phyloP scores from a whole-genome alignment of 2,888 invertebrate species.

The Pocota personata region DNA sequence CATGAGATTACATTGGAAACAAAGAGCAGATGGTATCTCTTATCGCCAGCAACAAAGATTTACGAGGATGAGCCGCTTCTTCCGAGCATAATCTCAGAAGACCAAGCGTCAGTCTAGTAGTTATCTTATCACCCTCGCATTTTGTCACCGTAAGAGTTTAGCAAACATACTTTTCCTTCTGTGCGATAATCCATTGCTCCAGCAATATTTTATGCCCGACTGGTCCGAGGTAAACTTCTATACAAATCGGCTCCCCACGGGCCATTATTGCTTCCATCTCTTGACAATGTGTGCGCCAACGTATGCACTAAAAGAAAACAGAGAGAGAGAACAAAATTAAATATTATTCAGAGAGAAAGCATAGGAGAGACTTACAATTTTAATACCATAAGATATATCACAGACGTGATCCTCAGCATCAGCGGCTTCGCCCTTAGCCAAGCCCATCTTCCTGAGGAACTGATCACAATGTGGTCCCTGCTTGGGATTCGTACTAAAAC shows the following conservation, averaged over 20 bases:
- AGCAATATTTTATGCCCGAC: conserved; percentile 81
- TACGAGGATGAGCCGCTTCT: background rate
- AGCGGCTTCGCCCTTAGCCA: conserved; percentile 80
- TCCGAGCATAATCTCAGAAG: background rate
- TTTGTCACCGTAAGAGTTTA: background rate
- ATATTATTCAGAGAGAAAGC: background rate
- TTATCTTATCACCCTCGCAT: background rate
- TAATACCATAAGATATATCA: conserved; percentile 83
- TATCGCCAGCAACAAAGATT: background rate
- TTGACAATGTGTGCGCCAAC: conserved; percentile 82
- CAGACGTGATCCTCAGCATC: conserved; percentile 83
- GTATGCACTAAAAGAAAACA: conserved; percentile 79
- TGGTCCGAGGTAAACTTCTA: conserved; percentile 82
- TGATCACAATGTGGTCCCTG: conserved; percentile 83
- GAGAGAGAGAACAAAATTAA: conserved; percentile 3
- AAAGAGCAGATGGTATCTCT: background rate
- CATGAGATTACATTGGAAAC: background rate
- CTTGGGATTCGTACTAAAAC: conserved; percentile 77
- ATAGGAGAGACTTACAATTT: conserved; percentile 79
- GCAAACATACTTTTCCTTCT: conserved; percentile 79
- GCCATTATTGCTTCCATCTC: conserved; percentile 81
- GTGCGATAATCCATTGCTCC: conserved; percentile 82
- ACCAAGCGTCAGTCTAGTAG: background rate
- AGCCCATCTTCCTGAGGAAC: conserved; percentile 82
- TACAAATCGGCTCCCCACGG: conserved; percentile 81